A percentile compares a stretch with the other conserved stretches of the same genome.
phyloP scores from a whole-genome alignment of 2,888 invertebrate genomes.

The Rhagium mordax region DNA sequence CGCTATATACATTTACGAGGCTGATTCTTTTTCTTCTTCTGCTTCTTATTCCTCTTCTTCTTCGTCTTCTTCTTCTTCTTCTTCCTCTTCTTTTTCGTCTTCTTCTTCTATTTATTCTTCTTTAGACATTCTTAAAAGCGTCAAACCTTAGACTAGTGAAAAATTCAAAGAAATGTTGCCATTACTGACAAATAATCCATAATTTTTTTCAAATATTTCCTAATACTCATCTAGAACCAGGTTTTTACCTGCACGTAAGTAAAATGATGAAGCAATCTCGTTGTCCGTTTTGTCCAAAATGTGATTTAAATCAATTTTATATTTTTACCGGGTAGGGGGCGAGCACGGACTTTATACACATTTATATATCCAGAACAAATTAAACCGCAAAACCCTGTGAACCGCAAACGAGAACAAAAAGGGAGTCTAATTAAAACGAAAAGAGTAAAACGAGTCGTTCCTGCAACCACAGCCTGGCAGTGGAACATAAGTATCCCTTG shows the following conservation, averaged over 20 bases:
- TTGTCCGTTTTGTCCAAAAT: not conserved
- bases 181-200: no score
- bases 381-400: conserved; percentile 27
- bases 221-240: no score
- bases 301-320: conserved; percentile 6
- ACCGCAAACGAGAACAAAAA: conserved; percentile 30
- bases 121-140: no score
- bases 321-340: conserved; percentile 2
- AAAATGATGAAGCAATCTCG: not conserved
- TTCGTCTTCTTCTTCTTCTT: no score
- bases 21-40: no score
- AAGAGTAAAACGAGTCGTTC: conserved; percentile 27
- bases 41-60: no score
- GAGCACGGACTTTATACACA: not conserved
- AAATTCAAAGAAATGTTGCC: no score
- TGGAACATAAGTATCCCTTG: not conserved
- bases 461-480: conserved; percentile 16
- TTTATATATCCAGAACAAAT: conserved; percentile 22
- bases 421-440: conserved; percentile 28
- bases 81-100: no score
- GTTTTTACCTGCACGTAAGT: not conserved
- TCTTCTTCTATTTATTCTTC: no score
- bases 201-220: no score
- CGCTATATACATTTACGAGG: no score
- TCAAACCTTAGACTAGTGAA: no score